Base-by-base conservation (phyloP, 2,797 vertebrate genomes). In the Gymnodraco acuticeps region DNA sequence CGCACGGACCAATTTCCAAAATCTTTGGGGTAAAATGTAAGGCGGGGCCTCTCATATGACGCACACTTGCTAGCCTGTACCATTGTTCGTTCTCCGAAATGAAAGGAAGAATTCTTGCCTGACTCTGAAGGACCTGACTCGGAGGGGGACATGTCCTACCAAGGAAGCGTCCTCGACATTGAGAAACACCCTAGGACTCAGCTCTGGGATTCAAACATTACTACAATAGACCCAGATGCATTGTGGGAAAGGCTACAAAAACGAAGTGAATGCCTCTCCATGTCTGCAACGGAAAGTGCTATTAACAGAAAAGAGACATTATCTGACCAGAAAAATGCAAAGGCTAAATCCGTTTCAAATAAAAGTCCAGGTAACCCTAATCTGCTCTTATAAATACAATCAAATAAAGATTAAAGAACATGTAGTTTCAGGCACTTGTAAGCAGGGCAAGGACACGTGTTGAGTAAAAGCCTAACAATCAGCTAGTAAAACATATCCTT, bases 151-250 rank as follows among this genome's bases (percentile, higher is more conserved):
- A 27, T 27, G 27, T 27, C 4, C 27, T 27, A 27, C 27, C 27
- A 27, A 27, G 27, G 27, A 27, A 27, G 27, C 27, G 1, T 27
- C 27, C 27, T 27, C 27, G 27, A 27, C 1, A 27, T 27, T 27
- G 27, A 27, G 27, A 27, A 27, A 27, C 4, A 27, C 27, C 27
- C 4, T 27, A 5, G 23, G 46, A 68, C n/a, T 64, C 48, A 19
- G 64, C 20, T 51, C 65, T 31, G 48, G 27, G 58, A 53, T 51
- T 63, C 46, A 56, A 62, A 71, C 31, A 7, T 23, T 33, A 17
- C 42, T 0, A 80, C 51, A 74, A 70, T 38, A 54, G 33, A 81
- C 16, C 50, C 48, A n/a, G 54, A 59, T 71, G 63, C 20, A 48
- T 38, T 67, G 16, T 1, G 10, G 52, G 65, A 58, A 62, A 53